Evolutionary conservation across 2,888 invertebrate species (phyloP).

Genomic region (Spisula solida): DNA sequence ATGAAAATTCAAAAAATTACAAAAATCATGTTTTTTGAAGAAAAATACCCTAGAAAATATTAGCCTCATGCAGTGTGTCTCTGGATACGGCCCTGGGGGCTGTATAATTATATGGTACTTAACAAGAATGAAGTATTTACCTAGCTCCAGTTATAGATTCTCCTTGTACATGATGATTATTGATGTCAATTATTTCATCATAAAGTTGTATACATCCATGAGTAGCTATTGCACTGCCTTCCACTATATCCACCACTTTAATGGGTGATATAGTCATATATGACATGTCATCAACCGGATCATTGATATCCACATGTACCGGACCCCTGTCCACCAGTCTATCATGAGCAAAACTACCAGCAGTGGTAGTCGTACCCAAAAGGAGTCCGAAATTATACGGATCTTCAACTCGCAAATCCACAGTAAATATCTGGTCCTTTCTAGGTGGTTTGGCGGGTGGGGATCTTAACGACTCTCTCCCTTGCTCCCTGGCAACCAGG

Average conservation of each 20-base stretch:
- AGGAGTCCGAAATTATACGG: conserved; percentile 77
- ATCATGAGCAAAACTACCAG: conserved; percentile 55
- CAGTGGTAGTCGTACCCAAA: conserved; percentile 69
- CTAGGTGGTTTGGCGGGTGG: conserved; percentile 83
- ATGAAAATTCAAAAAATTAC: no score
- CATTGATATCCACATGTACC: conserved; percentile 47
- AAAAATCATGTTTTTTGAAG: no score
- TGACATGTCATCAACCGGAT: conserved; percentile 62
- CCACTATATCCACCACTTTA: conserved; percentile 76
- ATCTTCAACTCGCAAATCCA: conserved; percentile 71
- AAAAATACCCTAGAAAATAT: no score
- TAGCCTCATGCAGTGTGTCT: no score
- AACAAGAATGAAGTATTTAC: conserved; percentile 62
- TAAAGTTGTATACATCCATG: conserved; percentile 94
- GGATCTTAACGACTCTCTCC: conserved; percentile 60
- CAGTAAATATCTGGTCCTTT: conserved; percentile 81
- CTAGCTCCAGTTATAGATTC: conserved; percentile 79
- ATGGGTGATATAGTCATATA: conserved; percentile 70
- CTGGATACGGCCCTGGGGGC: no score
- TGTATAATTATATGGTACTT: neutral
- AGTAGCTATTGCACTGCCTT: conserved; percentile 74
- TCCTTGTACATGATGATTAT: conserved; percentile 90
- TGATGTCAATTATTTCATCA: conserved; percentile 95
- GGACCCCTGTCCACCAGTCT: conserved; percentile 53
- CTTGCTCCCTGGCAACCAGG: conserved; percentile 36